A percentile compares a stretch with the other conserved stretches of the same genome.
phyloP scores from a whole-genome alignment of 2,797 vertebrate species.

The Falco concolor region DNA sequence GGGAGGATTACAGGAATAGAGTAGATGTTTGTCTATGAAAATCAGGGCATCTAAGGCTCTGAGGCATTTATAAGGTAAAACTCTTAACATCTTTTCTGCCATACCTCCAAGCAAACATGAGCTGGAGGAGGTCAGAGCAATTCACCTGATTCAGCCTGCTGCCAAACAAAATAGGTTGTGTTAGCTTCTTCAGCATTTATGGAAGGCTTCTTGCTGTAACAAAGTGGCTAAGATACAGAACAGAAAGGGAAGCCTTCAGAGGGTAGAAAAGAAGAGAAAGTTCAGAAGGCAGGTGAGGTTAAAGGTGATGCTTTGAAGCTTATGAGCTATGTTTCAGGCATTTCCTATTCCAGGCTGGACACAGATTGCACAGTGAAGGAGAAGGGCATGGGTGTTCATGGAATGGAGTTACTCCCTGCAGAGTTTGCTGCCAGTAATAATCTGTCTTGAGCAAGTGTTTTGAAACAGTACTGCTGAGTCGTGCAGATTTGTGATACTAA shows the following conservation, averaged over 20 bases:
- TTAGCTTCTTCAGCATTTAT: neutral
- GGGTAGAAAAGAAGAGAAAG: neutral
- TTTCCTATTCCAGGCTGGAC: neutral
- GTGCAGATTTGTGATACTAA: neutral
- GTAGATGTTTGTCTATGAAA: neutral
- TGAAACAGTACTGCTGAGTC: neutral
- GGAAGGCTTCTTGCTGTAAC: neutral
- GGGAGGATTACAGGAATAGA: neutral
- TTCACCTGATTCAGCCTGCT: neutral
- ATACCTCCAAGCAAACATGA: neutral
- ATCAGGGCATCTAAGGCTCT: neutral
- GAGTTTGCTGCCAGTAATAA: conserved; percentile 19
- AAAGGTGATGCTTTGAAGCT: neutral
- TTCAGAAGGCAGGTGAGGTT: neutral
- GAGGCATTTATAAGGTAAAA: neutral
- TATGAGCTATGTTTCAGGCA: neutral
- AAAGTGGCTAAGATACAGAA: neutral
- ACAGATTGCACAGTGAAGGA: conserved; percentile 8
- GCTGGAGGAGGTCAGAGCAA: neutral
- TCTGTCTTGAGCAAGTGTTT: neutral
- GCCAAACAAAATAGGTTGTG: neutral
- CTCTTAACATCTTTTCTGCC: neutral
- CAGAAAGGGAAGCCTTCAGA: neutral
- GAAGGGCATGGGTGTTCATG: neutral
- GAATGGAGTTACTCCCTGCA: neutral